These are phyloP conservation scores for Dryas iulia DNA, from an alignment of 1,140 invertebrate species.

Conservation along the genomic window DNA sequence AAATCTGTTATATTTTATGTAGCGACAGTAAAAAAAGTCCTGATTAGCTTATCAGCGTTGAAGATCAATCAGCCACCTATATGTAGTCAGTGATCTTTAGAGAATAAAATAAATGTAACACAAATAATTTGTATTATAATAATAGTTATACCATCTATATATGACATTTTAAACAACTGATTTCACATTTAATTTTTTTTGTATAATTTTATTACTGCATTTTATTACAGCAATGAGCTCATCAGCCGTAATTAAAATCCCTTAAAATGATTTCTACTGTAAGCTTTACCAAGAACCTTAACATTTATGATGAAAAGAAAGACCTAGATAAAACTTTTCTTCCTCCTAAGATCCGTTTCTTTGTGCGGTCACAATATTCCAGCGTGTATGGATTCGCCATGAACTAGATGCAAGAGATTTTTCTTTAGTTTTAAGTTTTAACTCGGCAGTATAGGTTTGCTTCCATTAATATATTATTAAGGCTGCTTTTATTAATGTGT, in stretches of 20 bases:
- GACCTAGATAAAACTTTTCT: constrained; percentile 2
- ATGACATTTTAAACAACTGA: neutral
- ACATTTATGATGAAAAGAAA: neutral
- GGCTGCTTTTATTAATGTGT: no score
- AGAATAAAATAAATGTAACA: no score
- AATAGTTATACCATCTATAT: neutral
- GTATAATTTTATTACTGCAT: neutral
- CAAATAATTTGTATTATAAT: no score
- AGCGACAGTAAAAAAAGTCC: no score
- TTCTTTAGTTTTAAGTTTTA: neutral
- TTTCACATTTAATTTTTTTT: neutral
- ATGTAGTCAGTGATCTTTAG: no score
- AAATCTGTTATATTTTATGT: no score
- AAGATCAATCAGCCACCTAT: no score
- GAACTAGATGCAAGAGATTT: neutral
- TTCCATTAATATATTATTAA: no score
- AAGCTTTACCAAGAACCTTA: neutral
- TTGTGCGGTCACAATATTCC: neutral
- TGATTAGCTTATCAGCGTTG: no score
- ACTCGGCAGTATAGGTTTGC: neutral
- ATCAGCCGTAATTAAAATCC: no score
- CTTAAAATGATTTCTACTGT: neutral
- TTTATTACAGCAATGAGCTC: no score
- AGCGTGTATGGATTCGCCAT: neutral
- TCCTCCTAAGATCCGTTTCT: neutral